phyloP scores from a whole-genome alignment of 2,888 invertebrate species.

The Netelia virgata region DNA sequence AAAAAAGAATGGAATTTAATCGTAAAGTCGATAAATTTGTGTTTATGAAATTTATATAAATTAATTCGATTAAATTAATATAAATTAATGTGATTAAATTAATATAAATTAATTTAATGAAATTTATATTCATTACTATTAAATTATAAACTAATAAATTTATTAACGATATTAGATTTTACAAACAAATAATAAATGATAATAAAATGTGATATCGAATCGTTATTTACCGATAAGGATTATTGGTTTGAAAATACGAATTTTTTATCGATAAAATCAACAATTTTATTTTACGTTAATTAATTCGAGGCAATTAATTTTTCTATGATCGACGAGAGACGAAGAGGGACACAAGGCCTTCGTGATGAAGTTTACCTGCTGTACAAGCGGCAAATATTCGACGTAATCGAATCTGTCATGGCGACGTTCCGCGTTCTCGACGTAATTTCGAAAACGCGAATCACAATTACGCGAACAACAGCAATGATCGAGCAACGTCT shows the following conservation, averaged over 20 bases:
- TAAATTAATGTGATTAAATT: too few relatives aligned
- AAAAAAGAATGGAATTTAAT: too few relatives aligned
- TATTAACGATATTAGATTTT: too few relatives aligned
- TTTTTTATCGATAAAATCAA: background rate
- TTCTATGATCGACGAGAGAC: background rate
- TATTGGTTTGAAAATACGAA: too few relatives aligned
- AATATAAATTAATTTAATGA: too few relatives aligned
- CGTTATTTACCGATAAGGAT: background rate
- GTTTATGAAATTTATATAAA: too few relatives aligned
- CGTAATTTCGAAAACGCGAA: conserved; percentile 23
- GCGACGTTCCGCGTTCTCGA: conserved; percentile 20
- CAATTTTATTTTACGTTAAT: background rate
- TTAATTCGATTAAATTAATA: too few relatives aligned
- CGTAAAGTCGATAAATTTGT: too few relatives aligned
- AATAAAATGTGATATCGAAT: background rate
- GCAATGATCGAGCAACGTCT: conserved; percentile 50
- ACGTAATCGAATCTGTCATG: conserved; percentile 79
- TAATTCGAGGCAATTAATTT: background rate
- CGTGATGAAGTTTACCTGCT: conserved; percentile 75
- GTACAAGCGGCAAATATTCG: conserved; percentile 76
- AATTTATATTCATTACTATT: too few relatives aligned
- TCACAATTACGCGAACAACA: conserved; percentile 69
- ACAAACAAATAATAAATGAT: too few relatives aligned
- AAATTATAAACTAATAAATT: too few relatives aligned
- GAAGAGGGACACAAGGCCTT: conserved; percentile 13